These are phyloP conservation scores for Schizopygopsis malacanthus DNA, from an alignment of 2,797 vertebrate genomes.

Conservation along the genomic window DNA sequence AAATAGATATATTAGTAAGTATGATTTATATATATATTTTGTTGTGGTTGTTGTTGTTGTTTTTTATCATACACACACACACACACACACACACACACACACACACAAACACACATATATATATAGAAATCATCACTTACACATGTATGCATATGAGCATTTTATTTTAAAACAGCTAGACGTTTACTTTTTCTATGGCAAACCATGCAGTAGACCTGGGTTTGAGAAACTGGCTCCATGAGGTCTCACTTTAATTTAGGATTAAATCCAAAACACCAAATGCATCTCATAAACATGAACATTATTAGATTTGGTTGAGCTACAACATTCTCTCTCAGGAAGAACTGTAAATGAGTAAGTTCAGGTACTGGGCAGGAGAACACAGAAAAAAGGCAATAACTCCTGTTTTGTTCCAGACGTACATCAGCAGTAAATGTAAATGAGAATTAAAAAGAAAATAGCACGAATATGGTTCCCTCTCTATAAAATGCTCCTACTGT, in stretches of 20 bases:
- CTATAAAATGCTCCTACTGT: slow-evolving; percentile 55
- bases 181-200: neutral
- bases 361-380: slow-evolving; percentile 24
- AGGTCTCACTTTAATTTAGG: slow-evolving; percentile 48
- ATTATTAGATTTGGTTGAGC: slow-evolving; percentile 69
- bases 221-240: slow-evolving; percentile 25
- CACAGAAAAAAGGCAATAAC: slow-evolving; percentile 10
- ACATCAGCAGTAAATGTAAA: slow-evolving; percentile 58
- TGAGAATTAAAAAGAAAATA: slow-evolving; percentile 60
- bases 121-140: neutral
- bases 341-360: slow-evolving; percentile 20
- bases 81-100: too few species aligned
- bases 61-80: neutral
- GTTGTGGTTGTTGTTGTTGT: neutral
- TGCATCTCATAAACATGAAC: slow-evolving; percentile 69
- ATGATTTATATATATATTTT: neutral
- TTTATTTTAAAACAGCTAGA: neutral
- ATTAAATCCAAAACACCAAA: slow-evolving; percentile 61
- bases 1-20: neutral
- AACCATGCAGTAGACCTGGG: slow-evolving; percentile 10
- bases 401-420: neutral
- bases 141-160: neutral
- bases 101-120: too few species aligned
- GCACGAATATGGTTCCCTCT: slow-evolving; percentile 28
- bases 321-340: neutral